Percentiles rank a stretch among this genome's conserved stretches.
phyloP scores from a whole-genome alignment of 2,797 vertebrate species.

The Galaxias olidus region DNA sequence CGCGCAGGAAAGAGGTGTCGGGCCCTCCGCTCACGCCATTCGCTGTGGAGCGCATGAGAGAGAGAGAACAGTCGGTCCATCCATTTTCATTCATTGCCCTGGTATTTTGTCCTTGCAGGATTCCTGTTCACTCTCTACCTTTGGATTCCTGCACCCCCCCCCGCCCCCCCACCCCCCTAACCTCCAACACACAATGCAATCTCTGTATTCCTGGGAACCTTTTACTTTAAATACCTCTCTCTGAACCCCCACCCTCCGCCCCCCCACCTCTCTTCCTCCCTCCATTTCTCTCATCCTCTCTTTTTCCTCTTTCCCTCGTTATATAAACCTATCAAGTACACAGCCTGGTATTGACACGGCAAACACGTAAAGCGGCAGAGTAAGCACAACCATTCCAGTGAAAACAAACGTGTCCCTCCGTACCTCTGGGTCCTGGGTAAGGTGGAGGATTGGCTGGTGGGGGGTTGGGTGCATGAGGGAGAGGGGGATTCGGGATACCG shows the following conservation, averaged over 20 bases:
- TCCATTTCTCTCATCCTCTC: slow-evolving; percentile 12
- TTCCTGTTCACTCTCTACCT: slow-evolving; percentile 13
- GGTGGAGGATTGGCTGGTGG: slow-evolving; percentile 67
- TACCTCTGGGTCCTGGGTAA: slow-evolving; percentile 68
- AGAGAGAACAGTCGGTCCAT: slow-evolving; percentile 34
- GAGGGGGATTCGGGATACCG: slow-evolving; percentile 57
- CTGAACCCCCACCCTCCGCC: not conserved
- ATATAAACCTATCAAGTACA: not conserved
- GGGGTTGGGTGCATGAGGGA: slow-evolving; percentile 60
- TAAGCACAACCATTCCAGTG: not conserved
- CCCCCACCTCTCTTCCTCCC: slow-evolving; percentile 9
- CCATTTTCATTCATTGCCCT: slow-evolving; percentile 43
- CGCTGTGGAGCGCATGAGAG: slow-evolving; percentile 40
- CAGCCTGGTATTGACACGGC: slow-evolving; percentile 11
- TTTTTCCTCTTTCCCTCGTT: not conserved
- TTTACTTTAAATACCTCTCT: slow-evolving; percentile 35
- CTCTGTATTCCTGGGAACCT: slow-evolving; percentile 47
- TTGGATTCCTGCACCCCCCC: not conserved
- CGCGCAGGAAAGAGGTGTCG: slow-evolving; percentile 68
- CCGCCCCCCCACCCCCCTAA: slow-evolving; percentile 18
- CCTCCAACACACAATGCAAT: slow-evolving; percentile 58
- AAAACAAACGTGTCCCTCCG: slow-evolving; percentile 4
- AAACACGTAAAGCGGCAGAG: slow-evolving; percentile 12
- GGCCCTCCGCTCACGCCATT: slow-evolving; percentile 59
- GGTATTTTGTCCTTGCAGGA: slow-evolving; percentile 12